phyloP scores from a whole-genome alignment of 2,888 invertebrate species.

The Melanotus villosus region DNA sequence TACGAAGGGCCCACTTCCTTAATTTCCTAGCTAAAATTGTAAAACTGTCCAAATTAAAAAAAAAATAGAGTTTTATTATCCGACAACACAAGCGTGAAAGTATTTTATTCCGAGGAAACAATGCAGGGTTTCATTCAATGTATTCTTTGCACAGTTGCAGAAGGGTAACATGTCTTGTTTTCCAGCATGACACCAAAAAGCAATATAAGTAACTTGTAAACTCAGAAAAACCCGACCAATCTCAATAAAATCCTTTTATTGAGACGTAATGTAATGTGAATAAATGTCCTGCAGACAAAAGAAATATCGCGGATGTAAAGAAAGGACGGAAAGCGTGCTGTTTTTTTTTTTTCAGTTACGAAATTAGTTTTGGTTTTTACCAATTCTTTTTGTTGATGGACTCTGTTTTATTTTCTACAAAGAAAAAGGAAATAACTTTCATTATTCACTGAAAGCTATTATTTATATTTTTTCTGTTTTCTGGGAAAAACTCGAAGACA shows the following conservation, averaged over 20 bases:
- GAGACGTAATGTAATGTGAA: constrained; percentile 1
- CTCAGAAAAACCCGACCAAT: neutral
- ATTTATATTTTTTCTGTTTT: too few species aligned
- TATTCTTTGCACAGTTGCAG: neutral
- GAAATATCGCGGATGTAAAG: neutral
- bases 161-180: neutral
- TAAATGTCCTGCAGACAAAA: constrained; percentile 10
- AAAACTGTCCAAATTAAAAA: too few species aligned
- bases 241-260: constrained; percentile 14
- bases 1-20: too few species aligned
- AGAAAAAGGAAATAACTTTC: neutral
- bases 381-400: neutral
- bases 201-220: constrained; percentile 1
- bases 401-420: neutral
- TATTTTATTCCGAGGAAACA: too few species aligned
- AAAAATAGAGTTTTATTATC: too few species aligned
- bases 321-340: neutral
- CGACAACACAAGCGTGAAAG: too few species aligned
- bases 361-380: neutral
- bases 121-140: too few species aligned
- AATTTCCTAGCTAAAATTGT: too few species aligned
- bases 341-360: neutral
- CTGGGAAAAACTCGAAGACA: too few species aligned
- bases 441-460: too few species aligned
- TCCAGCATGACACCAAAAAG: neutral